phyloP scores from a whole-genome alignment of 1,140 invertebrate species.

The Bilobella aurantiaca region DNA sequence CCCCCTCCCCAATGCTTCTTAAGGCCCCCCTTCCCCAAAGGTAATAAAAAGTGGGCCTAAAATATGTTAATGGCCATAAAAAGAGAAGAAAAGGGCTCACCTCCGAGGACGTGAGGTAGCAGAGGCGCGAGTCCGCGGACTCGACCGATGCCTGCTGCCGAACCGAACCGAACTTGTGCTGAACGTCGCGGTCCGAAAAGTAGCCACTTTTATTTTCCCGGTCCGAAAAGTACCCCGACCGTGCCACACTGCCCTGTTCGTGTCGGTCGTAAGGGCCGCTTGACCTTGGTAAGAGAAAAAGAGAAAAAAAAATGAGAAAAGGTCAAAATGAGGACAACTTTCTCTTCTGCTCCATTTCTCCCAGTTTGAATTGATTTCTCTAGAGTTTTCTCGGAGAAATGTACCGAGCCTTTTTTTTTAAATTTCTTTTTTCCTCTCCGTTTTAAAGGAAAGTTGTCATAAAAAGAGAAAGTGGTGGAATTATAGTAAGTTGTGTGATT shows the following conservation, averaged over 20 bases:
- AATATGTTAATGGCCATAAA: background rate
- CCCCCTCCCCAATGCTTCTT: background rate
- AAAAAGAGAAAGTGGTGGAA: too few species aligned
- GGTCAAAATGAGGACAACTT: background rate
- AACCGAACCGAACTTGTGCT: slow-evolving; percentile 62
- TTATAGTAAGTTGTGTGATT: background rate
- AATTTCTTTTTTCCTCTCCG: background rate
- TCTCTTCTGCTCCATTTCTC: background rate
- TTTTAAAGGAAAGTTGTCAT: too few species aligned
- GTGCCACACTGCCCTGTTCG: slow-evolving; percentile 57
- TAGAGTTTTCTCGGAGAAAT: background rate
- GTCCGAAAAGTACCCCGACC: slow-evolving; percentile 34
- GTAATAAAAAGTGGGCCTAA: background rate
- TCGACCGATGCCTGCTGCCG: slow-evolving; percentile 85
- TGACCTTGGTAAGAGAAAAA: slow-evolving; percentile 46
- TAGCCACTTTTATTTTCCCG: slow-evolving; percentile 55
- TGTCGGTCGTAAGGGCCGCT: slow-evolving; percentile 70
- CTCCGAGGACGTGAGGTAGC: slow-evolving; percentile 89
- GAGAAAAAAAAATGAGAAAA: background rate
- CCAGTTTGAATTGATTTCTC: background rate
- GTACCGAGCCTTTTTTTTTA: background rate
- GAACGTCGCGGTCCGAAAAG: slow-evolving; percentile 66
- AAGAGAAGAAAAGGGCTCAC: slow-evolving; percentile 52
- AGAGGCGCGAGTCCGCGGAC: slow-evolving; percentile 81
- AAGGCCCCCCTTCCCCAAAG: background rate